Base-by-base conservation (phyloP, 2,113 vertebrate species). In the Argyrosomus japonicus region DNA sequence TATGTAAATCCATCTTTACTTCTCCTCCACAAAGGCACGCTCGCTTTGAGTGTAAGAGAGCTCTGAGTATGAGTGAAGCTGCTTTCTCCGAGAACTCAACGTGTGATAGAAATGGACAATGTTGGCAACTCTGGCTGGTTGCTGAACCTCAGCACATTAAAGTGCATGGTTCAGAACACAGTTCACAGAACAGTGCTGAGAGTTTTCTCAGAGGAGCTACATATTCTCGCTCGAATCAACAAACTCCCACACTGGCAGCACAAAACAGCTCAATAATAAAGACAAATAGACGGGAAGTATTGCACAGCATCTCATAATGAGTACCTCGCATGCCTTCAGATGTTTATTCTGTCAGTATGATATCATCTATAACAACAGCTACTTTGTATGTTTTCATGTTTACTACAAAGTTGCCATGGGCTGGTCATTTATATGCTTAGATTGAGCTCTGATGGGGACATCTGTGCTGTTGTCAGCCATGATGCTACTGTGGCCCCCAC, bases 401-500 rank as follows among this genome's bases (percentile, higher is more conserved):
- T 88, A 88, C 88, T 75, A 91, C 90, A 93, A 90, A 81, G 80
- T 91, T 91, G 91, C 93, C 92, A 84, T 84, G 76, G 86, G 91
- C 91, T 92, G 88, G 85, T 89, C 88, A 94, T 95, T 95, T 92
- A 90, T 93, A 95, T 89, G 94, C 93, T 93, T 81, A 93, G 93
- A 94, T 94, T 90, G 82, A 94, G 89, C 93, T 93, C 93, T 95
- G 94, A 95, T 92, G 73, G 89, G 93, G 94, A 95, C 95, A 96
- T 96, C 95, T 95, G 94, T 94, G 94, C 93, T 77, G 93, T 95
- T 96, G 96, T 96, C 96, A 96, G 82, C 92, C 85, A 89, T 64
- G 82, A 82, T 83, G 88, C 67, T 76, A 77, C 86, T 67, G 82
- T 67, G 36, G 77, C 85, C 89, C 88, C 88, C 87, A 88, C 90